Evolutionary conservation across 2,888 invertebrate species (phyloP).

Genomic region (Lypha dubia): DNA sequence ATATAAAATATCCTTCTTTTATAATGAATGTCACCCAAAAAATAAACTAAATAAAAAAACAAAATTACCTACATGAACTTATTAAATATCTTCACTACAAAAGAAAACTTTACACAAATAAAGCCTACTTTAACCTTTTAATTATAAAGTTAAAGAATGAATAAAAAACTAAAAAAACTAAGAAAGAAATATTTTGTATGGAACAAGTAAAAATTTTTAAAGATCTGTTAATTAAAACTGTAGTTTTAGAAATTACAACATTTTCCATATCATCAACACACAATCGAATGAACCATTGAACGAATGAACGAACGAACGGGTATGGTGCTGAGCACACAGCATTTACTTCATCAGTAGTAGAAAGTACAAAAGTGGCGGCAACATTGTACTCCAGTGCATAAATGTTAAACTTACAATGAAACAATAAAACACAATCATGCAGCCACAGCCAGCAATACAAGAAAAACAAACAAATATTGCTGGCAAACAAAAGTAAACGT

Average conservation of each 20-base stretch:
- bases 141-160: slow-evolving; percentile 15
- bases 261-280: slow-evolving; percentile 7
- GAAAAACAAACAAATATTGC: slow-evolving; percentile 60
- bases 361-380: slow-evolving; percentile 19
- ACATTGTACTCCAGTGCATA: slow-evolving; percentile 16
- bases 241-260: slow-evolving; percentile 29
- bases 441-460: slow-evolving; percentile 23
- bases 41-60: too few relatives aligned
- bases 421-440: slow-evolving; percentile 63
- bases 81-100: not conserved
- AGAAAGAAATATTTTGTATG: slow-evolving; percentile 6
- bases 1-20: not conserved
- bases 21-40: not conserved
- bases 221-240: slow-evolving; percentile 53
- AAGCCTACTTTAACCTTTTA: slow-evolving; percentile 20
- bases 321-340: not conserved
- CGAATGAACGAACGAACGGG: too few relatives aligned
- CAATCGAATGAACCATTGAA: not conserved
- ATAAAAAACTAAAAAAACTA: too few relatives aligned
- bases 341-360: slow-evolving; percentile 24
- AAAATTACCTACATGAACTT: slow-evolving; percentile 7
- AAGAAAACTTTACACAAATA: slow-evolving; percentile 14
- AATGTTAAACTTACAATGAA: slow-evolving; percentile 51
- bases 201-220: slow-evolving; percentile 44
- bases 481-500: slow-evolving; percentile 51